These are phyloP conservation scores for Drosophila lacertosa DNA, from an alignment of 1,140 invertebrate genomes.

Conservation along the genomic window DNA sequence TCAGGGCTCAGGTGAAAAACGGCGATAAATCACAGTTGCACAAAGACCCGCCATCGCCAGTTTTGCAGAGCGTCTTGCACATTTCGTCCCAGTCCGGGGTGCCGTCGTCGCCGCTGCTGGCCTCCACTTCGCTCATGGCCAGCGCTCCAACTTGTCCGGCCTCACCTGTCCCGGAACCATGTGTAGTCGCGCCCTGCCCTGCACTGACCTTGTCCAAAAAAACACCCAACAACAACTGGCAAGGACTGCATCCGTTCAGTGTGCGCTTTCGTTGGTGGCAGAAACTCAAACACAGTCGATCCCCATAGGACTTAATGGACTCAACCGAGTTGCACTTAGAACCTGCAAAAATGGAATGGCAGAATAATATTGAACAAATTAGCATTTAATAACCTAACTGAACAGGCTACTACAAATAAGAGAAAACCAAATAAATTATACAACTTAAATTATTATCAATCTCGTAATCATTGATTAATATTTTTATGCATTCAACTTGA, in stretches of 20 bases:
- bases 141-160: not conserved
- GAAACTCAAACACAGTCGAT: constrained; percentile 61
- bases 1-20: constrained; percentile 67
- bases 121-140: not conserved
- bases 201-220: constrained; percentile 47
- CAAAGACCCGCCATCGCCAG: constrained; percentile 85
- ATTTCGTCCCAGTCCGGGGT: constrained; percentile 84
- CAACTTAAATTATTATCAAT: too few species aligned
- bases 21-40: constrained; percentile 86
- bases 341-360: not conserved
- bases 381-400: too few species aligned
- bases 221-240: constrained; percentile 56
- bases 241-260: constrained; percentile 71
- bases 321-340: constrained; percentile 19
- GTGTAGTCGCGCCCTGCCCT: constrained; percentile 51
- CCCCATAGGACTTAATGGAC: constrained; percentile 21
- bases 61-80: constrained; percentile 84
- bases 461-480: too few species aligned
- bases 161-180: constrained; percentile 44
- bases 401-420: too few species aligned
- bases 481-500: too few species aligned
- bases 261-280: constrained; percentile 56
- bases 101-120: not conserved
- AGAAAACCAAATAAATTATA: too few species aligned
- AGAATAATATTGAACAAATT: too few species aligned